Base-by-base conservation (phyloP, 2,888 invertebrate genomes). In the Spodoptera littoralis region DNA sequence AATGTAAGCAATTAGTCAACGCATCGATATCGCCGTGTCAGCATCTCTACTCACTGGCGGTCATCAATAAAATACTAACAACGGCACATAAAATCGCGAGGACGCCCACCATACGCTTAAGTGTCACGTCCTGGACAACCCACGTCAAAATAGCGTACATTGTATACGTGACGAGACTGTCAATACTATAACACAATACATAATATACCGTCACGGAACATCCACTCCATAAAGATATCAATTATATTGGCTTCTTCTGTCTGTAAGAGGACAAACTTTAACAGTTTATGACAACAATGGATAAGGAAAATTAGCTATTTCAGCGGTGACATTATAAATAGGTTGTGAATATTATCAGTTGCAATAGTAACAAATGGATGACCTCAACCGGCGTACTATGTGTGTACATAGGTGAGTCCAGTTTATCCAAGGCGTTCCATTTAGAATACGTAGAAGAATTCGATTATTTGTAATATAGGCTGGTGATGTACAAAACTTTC, bases 1-100 rank as follows among this genome's bases (percentile, higher is more conserved):
- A 89, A 92, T 90, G 90, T 90, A 88, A 90, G 89, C 91, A 92
- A 92, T 92, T 91, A 92, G 90, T 91, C 91, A 90, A 91, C 84
- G 83, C 83, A 82, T 86, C 85, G 85, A 86, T 87, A 91, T 80
- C 84, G 87, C 86, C 76, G 77, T 86, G 87, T 90, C 90, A 90
- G 90, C 88, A 86, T 88, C 84, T 85, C 80, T 78, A 81, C 74
- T 77, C 71, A 75, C 74, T 83, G 64, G 80, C 74, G 61, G 77
- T 70, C 78, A 83, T 83, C 81, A 81, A 83, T 82, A 83, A 78
- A 83, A 73, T n/a, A n/a, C 74, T 69, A 79, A 78, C 78, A 75
- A 74, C 80, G 51, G 67, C 69, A 75, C 63, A 73, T 74, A 76
- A 70, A 69, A 68, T 46, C 60, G 59, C 69, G 66, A 71, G 65